These are phyloP conservation scores for Scopus umbretta DNA, from an alignment of 2,113 vertebrate genomes.

Conservation along the genomic window DNA sequence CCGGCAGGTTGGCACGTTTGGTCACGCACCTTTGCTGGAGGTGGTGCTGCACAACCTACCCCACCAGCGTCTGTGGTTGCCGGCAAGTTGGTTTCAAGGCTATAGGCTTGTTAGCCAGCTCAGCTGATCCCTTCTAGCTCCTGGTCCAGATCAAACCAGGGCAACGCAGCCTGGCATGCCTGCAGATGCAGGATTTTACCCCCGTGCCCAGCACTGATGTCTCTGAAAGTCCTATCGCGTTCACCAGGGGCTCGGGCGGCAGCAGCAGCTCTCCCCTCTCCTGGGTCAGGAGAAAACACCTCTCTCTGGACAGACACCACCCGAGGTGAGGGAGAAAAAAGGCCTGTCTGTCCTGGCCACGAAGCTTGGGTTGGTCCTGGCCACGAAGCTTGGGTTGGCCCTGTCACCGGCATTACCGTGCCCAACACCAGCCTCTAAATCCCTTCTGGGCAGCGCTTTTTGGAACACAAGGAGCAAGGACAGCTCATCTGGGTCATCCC, in stretches of 20 bases:
- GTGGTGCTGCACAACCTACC: neutral
- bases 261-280: neutral
- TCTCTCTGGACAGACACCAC: neutral
- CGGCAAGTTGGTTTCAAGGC: neutral
- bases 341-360: fast-evolving
- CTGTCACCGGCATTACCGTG: neutral
- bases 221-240: neutral
- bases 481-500: neutral
- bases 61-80: neutral
- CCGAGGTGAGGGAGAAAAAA: neutral
- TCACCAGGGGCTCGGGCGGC: neutral
- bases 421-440: neutral
- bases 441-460: neutral
- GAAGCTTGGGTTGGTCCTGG: neutral
- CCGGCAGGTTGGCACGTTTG: fast-evolving
- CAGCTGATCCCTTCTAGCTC: neutral
- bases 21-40: neutral
- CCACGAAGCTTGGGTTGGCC: neutral
- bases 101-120: neutral
- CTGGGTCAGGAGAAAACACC: neutral
- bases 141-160: neutral
- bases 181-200: neutral
- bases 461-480: neutral
- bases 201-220: neutral
- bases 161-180: fast-evolving